Evolutionary conservation across 2,888 invertebrate species (phyloP), one percentile per base, ranked within the genome.

Genomic region (Patella ulyssiponensis): DNA sequence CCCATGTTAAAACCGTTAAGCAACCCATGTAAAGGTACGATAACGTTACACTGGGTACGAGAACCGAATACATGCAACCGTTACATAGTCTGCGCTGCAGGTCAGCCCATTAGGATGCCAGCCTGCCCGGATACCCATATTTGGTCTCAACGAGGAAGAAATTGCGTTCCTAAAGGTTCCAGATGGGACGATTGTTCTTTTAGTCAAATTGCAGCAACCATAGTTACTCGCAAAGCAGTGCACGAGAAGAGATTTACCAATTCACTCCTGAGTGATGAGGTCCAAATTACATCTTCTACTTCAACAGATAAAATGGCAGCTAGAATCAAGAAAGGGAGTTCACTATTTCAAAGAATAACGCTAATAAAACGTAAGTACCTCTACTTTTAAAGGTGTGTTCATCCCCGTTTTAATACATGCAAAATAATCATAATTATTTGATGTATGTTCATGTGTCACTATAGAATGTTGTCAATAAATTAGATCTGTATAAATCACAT

Each of bases 61-160:
- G 78, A 79, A 71, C 77, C 83, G 9, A n/a, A 73, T 5, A 77
- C 75, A 64, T 83, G 83, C 51, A 64, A 69, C 51, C 23, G 64
- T 23, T 81, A 81, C 77, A 78, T 54, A 71, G 76, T 80, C 64
- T 83, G 83, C 69, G 79, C 75, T 15, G 74, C 70, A 17, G 80
- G 79, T 0, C 79, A 73, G 27, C 77, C 81, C 14, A 74, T 81
- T 23, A 77, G 64, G 27, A 80, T 83, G 81, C 81, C 79, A 9
- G 72, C 78, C 0, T 83, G 83, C 27, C 78, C 80, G 0, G 20
- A 33, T 11, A 56, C 64, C 0, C 75, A 77, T 17, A 80, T 83
- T 33, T 83, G 81, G 81, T 81, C 81, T 11, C 71, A 58, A 9
- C n/a, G 20, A 3, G 80, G 71, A 11, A 17, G 73, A 52, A 79